Base-by-base conservation (phyloP, 2,797 vertebrate genomes). In the Streptopelia turtur region DNA sequence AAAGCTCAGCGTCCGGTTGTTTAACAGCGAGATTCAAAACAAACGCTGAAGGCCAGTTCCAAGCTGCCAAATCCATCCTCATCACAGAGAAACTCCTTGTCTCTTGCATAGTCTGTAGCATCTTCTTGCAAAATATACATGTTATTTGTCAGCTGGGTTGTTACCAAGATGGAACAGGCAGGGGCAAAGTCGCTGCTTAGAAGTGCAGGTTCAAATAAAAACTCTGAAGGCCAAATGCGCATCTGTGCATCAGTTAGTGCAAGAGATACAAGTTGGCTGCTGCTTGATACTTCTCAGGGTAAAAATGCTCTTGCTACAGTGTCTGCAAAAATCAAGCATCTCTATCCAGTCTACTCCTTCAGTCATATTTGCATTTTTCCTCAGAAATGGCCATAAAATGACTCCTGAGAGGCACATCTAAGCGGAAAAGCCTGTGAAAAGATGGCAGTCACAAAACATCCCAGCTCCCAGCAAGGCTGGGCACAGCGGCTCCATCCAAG, bases 211-310 rank as follows among this genome's bases (percentile, higher is more conserved):
- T 61, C 66, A 50, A 39, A 20, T 1, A 23, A 61, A 37, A 80
- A 5, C 28, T 22, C 60, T 16, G 6, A 21, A 28, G 35, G 35
- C 31, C 61, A 57, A 63, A 37, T 5, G 31, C 61, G 59, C 20
- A n/a, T 70, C 75, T 22, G 22, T 2, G 27, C 9, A 18, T 45
- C 43, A 45, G 6, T 33, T 21, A 12, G 27, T 33, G 64, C 56
- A 5, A 47, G 22, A 57, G 27, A 39, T 0, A 18, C 0, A 0
- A 78, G 14, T 0, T 35, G 57, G 27, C 17, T 41, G 27, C 17
- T 41, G 13, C 68, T 78, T 83, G 5, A 24, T 16, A 9, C 45
- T 39, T 41, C 41, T 17, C 65, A 52, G 35, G 33, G 52, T 17
- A 39, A 39, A 6, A 0, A 11, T 25, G 75, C 43, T 65, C 20